Evolutionary conservation across 2,888 invertebrate species (phyloP).

Genomic region (Thecophora atra): DNA sequence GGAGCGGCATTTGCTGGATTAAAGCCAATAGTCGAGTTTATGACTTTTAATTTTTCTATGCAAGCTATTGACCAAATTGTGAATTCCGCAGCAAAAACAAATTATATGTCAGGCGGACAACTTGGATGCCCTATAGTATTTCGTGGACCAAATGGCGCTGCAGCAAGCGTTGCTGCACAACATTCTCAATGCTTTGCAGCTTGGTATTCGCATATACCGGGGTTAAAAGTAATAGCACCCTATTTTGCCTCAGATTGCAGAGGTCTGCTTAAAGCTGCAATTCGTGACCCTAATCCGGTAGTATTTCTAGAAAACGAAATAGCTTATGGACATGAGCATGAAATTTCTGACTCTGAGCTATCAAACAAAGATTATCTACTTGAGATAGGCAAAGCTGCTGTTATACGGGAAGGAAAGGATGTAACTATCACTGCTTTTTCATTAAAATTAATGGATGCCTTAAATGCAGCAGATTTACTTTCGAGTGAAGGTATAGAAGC

Average conservation of each 20-base stretch:
- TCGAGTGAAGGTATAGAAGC: conserved; percentile 87
- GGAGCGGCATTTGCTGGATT: conserved; percentile 94
- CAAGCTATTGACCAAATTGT: conserved; percentile 96
- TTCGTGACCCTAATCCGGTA: conserved; percentile 95
- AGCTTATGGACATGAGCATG: conserved; percentile 86
- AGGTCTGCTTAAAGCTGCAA: conserved; percentile 92
- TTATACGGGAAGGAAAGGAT: conserved; percentile 84
- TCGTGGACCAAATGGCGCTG: conserved; percentile 97
- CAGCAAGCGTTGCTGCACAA: conserved; percentile 94
- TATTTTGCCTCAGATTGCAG: conserved; percentile 89
- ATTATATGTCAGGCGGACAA: conserved; percentile 95
- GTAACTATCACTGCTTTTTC: conserved; percentile 93
- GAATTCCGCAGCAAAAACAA: conserved; percentile 96
- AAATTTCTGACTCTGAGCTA: conserved; percentile 90
- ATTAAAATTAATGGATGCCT: conserved; percentile 33
- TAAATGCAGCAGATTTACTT: no score
- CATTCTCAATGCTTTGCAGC: conserved; percentile 98
- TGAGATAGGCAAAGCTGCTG: conserved; percentile 94
- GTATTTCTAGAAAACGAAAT: conserved; percentile 96
- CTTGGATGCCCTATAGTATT: conserved; percentile 95
- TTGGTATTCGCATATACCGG: conserved; percentile 97
- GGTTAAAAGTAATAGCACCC: conserved; percentile 93
- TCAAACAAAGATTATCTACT: conserved; percentile 87
- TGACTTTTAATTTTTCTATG: conserved; percentile 99
- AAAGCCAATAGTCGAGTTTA: conserved; percentile 94